Conservation (phyloP, 2,888 invertebrate species). For the Lingula anatina region DNA sequence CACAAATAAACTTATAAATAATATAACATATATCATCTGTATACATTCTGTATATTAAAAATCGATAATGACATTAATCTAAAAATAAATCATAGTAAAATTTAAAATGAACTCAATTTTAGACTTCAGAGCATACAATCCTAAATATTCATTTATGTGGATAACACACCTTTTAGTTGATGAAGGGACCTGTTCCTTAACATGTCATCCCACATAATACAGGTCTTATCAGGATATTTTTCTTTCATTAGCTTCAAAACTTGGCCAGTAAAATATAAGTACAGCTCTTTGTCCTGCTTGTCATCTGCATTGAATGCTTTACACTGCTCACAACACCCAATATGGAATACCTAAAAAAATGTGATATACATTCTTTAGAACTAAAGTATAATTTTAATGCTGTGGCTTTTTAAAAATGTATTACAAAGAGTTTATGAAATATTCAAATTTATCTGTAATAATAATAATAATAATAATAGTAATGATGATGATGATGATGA, state of each 20-base stretch:
- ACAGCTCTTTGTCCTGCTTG: constrained; percentile 37
- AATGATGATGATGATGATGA: too few species aligned
- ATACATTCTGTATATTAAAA: background rate
- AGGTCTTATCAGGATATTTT: constrained; percentile 58
- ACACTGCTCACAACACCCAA: constrained; percentile 52
- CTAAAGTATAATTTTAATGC: too few species aligned
- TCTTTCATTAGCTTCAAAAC: constrained; percentile 58
- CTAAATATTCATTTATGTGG: too few species aligned
- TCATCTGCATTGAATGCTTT: constrained; percentile 36
- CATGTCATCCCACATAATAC: constrained; percentile 81
- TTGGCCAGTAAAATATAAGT: constrained; percentile 40
- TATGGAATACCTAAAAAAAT: constrained; percentile 59
- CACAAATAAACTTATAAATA: too few species aligned
- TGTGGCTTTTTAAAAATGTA: too few species aligned
- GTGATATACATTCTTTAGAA: too few species aligned
- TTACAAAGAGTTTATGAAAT: too few species aligned
- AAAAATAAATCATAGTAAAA: background rate
- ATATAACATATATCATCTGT: background rate
- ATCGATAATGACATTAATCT: background rate
- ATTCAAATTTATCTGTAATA: too few species aligned
- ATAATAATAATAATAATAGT: too few species aligned
- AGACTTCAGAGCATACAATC: too few species aligned
- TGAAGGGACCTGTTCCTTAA: too few species aligned
- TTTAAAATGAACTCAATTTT: background rate
- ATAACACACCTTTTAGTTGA: too few species aligned